Conservation (phyloP, 2,113 vertebrate species). For the Ornithorhynchus anatinus region DNA sequence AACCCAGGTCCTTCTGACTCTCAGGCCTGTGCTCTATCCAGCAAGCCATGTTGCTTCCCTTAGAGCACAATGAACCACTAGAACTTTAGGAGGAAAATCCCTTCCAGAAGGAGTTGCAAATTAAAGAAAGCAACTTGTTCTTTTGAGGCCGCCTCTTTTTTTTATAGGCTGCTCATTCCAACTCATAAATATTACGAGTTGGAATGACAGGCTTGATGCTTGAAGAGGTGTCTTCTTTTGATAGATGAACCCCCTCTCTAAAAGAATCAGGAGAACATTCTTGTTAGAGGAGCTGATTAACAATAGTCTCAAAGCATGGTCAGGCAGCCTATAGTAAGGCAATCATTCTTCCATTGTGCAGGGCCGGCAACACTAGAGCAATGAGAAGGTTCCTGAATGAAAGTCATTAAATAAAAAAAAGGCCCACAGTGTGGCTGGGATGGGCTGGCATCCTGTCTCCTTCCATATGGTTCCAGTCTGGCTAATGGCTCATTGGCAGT, state of each 20-base stretch:
- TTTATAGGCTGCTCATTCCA: too few species aligned
- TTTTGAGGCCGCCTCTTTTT: too few species aligned
- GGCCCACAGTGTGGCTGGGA: constrained; percentile 54
- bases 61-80: too few species aligned
- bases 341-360: constrained; percentile 30
- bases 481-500: constrained; percentile 52
- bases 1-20: too few species aligned
- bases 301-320: constrained; percentile 33
- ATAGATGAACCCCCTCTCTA: constrained; percentile 10
- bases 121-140: too few species aligned
- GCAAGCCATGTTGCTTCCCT: too few species aligned
- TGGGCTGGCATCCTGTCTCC: constrained; percentile 54
- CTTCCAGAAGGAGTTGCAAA: too few species aligned
- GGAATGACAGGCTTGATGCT: not conserved
- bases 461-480: constrained; percentile 63
- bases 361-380: constrained; percentile 26
- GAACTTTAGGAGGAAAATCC: too few species aligned
- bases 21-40: too few species aligned
- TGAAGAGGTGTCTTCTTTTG: constrained; percentile 8
- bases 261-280: not conserved
- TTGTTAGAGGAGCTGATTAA: constrained; percentile 48
- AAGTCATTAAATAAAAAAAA: constrained; percentile 48
- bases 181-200: not conserved
- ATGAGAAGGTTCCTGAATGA: constrained; percentile 41
- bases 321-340: constrained; percentile 38